Conservation (phyloP, 2,113 vertebrate species). For the Strigops habroptila region DNA sequence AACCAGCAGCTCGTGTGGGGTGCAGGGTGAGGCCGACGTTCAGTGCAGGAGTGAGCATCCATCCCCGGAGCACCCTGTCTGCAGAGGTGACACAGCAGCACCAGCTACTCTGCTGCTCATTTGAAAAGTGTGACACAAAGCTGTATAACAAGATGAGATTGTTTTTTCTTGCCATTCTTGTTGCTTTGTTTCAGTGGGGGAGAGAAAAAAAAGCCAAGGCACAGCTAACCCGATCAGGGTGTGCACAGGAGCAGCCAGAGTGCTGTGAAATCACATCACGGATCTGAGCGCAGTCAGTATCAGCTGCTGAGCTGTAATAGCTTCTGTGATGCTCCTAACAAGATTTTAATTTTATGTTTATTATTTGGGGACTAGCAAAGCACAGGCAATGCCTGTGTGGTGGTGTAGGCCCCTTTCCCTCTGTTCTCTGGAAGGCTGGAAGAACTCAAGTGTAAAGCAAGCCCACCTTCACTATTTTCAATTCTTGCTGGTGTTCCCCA, state of each 20-base stretch:
- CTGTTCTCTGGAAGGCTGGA: constrained; percentile 10
- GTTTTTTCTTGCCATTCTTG: not conserved
- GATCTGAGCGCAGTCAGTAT: constrained; percentile 60
- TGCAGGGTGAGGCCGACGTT: not conserved
- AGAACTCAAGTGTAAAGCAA: constrained; percentile 28
- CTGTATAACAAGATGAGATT: not conserved
- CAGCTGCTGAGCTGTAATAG: constrained; percentile 50
- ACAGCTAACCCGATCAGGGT: constrained; percentile 11
- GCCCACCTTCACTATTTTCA: constrained; percentile 10
- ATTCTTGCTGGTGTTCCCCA: constrained; percentile 45
- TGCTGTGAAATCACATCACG: constrained; percentile 63
- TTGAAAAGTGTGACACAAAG: constrained; percentile 4
- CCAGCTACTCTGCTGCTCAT: not conserved
- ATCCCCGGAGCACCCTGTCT: not conserved
- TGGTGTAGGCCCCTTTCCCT: not conserved
- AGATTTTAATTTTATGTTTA: constrained; percentile 76
- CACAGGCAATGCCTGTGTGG: not conserved
- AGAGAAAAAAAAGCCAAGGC: not conserved
- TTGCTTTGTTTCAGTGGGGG: not conserved
- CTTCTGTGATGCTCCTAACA: constrained; percentile 68
- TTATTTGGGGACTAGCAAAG: constrained; percentile 58
- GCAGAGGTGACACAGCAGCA: not conserved
- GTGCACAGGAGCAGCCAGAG: not conserved
- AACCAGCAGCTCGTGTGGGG: not conserved
- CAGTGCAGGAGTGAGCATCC: not conserved